Conservation (phyloP, 2,888 invertebrate species). For the Iselma pallidipennis region DNA sequence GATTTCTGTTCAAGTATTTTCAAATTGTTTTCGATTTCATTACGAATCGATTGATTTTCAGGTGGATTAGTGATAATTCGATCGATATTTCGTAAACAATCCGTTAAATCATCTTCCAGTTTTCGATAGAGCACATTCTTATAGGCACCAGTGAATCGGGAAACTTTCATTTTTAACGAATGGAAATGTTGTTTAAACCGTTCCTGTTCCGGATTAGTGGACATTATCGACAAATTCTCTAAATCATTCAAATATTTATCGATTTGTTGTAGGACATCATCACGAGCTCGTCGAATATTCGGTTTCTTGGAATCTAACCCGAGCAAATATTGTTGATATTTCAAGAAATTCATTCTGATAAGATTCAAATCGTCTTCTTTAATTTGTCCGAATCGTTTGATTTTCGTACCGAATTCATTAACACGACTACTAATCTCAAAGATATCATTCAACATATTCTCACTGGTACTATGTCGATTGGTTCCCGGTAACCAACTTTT, state of each 20-base stretch:
- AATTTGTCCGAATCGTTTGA: not conserved
- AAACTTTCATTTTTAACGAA: conserved; percentile 35
- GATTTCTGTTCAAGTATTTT: conserved; percentile 40
- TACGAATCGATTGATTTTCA: conserved; percentile 26
- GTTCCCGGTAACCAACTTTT: not conserved
- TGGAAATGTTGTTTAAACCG: conserved; percentile 18
- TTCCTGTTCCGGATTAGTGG: conserved; percentile 11
- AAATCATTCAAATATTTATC: conserved; percentile 18
- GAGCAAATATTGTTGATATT: conserved; percentile 9
- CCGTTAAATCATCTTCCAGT: conserved; percentile 37
- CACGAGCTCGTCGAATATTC: conserved; percentile 8
- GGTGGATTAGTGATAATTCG: conserved; percentile 28
- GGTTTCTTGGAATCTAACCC: not conserved
- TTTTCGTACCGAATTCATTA: conserved; percentile 13
- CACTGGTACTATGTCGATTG: conserved; percentile 10
- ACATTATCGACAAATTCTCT: no score
- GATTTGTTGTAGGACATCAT: conserved; percentile 31
- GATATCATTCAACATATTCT: conserved; percentile 15
- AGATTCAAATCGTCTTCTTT: not conserved
- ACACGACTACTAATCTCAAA: conserved; percentile 12
- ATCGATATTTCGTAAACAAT: conserved; percentile 26
- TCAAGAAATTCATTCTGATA: conserved; percentile 3
- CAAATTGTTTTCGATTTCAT: conserved; percentile 34
- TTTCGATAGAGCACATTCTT: conserved; percentile 39
- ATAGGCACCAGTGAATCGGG: conserved; percentile 37